These are phyloP conservation scores for Ceyx melanurus DNA, from an alignment of 2,113 vertebrate genomes.

Conservation along the genomic window DNA sequence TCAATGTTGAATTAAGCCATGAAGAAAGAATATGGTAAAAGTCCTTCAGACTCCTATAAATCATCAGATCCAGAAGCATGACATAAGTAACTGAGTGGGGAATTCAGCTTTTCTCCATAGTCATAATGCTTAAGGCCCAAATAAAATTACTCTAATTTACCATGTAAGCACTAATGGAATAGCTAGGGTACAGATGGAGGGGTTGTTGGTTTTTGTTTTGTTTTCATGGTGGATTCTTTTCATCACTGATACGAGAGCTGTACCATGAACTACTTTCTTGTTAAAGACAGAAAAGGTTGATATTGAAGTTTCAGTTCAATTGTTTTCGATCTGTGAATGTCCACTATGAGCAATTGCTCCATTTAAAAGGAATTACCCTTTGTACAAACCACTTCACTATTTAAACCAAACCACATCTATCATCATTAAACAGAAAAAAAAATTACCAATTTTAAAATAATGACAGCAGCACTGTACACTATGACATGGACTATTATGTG, in stretches of 20 bases:
- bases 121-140: slow-evolving; percentile 44
- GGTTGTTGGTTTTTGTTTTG: slow-evolving; percentile 25
- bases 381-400: slow-evolving; percentile 83
- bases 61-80: slow-evolving; percentile 50
- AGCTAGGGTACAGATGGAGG: background rate
- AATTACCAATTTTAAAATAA: slow-evolving; percentile 60
- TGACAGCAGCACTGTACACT: slow-evolving; percentile 47
- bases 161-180: slow-evolving; percentile 22
- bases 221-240: slow-evolving; percentile 24
- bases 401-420: slow-evolving; percentile 85
- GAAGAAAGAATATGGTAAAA: slow-evolving; percentile 66
- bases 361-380: slow-evolving; percentile 83
- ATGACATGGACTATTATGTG: background rate
- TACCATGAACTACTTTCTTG: slow-evolving; percentile 67
- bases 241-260: background rate
- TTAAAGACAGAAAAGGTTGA: slow-evolving; percentile 79
- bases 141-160: slow-evolving; percentile 61
- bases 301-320: slow-evolving; percentile 81
- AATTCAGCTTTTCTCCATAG: slow-evolving; percentile 55
- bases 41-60: slow-evolving; percentile 65
- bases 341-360: slow-evolving; percentile 81
- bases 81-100: slow-evolving; percentile 25
- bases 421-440: slow-evolving; percentile 77
- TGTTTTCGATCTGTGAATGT: slow-evolving; percentile 81
- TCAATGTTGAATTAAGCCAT: slow-evolving; percentile 71